A percentile compares a stretch with the other conserved stretches of the same genome.
These are phyloP conservation scores for Pandemis heparana DNA, from an alignment of 2,888 invertebrate species.

Conservation along the genomic window DNA sequence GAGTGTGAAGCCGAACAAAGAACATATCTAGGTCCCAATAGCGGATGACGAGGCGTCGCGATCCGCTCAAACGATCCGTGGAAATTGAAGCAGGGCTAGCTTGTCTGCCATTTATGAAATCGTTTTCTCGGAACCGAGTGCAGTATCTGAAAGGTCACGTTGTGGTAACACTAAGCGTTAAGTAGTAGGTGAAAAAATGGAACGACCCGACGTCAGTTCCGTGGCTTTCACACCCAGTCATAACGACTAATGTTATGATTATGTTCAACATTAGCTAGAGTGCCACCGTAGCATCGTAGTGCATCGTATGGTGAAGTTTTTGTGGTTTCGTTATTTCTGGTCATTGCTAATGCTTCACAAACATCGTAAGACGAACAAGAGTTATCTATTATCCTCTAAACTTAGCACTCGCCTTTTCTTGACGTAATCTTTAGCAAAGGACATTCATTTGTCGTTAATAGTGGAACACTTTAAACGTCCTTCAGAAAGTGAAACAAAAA, in stretches of 20 bases:
- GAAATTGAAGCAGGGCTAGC: slow-evolving; percentile 42
- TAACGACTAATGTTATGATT: slow-evolving; percentile 33
- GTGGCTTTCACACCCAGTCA: slow-evolving; percentile 27
- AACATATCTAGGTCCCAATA: slow-evolving; percentile 6
- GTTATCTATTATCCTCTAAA: not conserved
- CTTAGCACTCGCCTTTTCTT: not conserved
- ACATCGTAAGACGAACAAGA: not conserved
- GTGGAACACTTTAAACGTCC: slow-evolving; percentile 9
- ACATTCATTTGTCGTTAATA: slow-evolving; percentile 15
- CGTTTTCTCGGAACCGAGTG: slow-evolving; percentile 27
- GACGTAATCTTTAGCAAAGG: not conserved
- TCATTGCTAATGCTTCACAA: not conserved
- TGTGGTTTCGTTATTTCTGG: slow-evolving; percentile 12
- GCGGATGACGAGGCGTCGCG: slow-evolving; percentile 23
- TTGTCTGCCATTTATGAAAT: slow-evolving; percentile 31
- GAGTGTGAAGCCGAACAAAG: slow-evolving; percentile 47
- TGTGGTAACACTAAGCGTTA: slow-evolving; percentile 16
- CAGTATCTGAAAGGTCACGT: slow-evolving; percentile 21
- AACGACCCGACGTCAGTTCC: slow-evolving; percentile 12
- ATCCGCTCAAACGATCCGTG: slow-evolving; percentile 36
- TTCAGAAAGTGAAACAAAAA: slow-evolving; percentile 19
- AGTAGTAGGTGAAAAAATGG: slow-evolving; percentile 23
- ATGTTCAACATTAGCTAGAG: slow-evolving; percentile 26
- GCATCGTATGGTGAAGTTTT: slow-evolving; percentile 25
- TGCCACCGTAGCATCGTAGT: slow-evolving; percentile 9